Percentiles rank a stretch among this genome's conserved stretches.
These are phyloP conservation scores for Microctonus hyperodae DNA, from an alignment of 2,888 invertebrate species.

Conservation along the genomic window DNA sequence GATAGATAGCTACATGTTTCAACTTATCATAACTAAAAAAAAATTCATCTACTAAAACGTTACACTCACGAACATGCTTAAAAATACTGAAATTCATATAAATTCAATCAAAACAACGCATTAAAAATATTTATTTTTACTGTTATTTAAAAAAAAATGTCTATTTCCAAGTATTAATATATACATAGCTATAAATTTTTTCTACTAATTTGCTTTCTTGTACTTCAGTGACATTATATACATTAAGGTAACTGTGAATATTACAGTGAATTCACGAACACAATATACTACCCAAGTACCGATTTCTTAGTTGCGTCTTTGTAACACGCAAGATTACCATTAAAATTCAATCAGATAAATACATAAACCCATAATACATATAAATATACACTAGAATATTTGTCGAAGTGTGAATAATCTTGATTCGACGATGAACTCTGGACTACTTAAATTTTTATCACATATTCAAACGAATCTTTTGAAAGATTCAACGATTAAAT, in stretches of 20 bases:
- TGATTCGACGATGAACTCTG: not conserved
- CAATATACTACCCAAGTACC: not conserved
- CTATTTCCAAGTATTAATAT: too few species aligned
- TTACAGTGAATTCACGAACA: not conserved
- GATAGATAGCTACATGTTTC: too few species aligned
- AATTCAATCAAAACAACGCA: too few species aligned
- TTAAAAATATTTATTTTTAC: too few species aligned
- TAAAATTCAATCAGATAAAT: slow-evolving; percentile 62
- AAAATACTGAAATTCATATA: too few species aligned
- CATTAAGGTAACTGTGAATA: not conserved
- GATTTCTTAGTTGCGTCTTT: slow-evolving; percentile 10
- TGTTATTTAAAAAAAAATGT: too few species aligned
- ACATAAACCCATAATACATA: slow-evolving; percentile 37
- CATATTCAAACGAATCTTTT: not conserved
- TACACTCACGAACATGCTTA: too few species aligned
- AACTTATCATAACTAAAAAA: too few species aligned
- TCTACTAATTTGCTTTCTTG: too few species aligned
- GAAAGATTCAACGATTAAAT: not conserved
- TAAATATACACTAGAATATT: not conserved
- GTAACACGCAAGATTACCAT: slow-evolving; percentile 56
- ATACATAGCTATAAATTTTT: too few species aligned
- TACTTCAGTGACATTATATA: too few species aligned
- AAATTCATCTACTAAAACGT: too few species aligned
- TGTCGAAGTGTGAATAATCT: not conserved
- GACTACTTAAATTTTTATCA: not conserved